phyloP scores from a whole-genome alignment of 2,113 vertebrate genomes.

The Xiphophorus couchianus region DNA sequence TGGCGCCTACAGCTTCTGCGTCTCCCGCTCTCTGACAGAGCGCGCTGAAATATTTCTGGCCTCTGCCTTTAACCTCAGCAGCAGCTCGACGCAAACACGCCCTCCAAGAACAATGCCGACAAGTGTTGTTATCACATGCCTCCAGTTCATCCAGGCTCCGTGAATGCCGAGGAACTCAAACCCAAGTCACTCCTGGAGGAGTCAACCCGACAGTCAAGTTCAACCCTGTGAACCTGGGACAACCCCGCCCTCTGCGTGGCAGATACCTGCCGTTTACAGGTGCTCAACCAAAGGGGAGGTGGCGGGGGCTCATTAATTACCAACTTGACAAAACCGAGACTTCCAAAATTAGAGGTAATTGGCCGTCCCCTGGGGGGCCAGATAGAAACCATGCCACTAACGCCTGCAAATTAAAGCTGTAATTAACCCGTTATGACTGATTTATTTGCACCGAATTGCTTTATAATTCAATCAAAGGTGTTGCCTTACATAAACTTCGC shows the following conservation, averaged over 20 bases:
- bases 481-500: slow-evolving; percentile 5
- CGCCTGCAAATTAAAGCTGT: slow-evolving; percentile 47
- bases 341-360: slow-evolving; percentile 62
- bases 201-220: slow-evolving; percentile 34
- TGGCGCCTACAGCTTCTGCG: not conserved
- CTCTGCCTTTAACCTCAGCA: slow-evolving; percentile 26
- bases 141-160: slow-evolving; percentile 42
- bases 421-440: slow-evolving; percentile 60
- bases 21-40: slow-evolving; percentile 21
- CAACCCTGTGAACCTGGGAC: slow-evolving; percentile 32
- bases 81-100: not conserved
- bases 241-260: slow-evolving; percentile 11
- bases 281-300: slow-evolving; percentile 24
- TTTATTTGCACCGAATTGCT: slow-evolving; percentile 40
- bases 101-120: slow-evolving; percentile 21
- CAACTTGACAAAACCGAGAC: slow-evolving; percentile 60
- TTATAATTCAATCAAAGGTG: slow-evolving; percentile 29
- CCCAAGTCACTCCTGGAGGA: slow-evolving; percentile 32
- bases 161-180: slow-evolving; percentile 42
- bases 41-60: slow-evolving; percentile 30
- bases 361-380: slow-evolving; percentile 48
- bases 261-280: slow-evolving; percentile 43
- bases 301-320: slow-evolving; percentile 47
- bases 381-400: slow-evolving; percentile 38
- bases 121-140: slow-evolving; percentile 55